Evolutionary conservation across 2,888 invertebrate species (phyloP).

Genomic region (Dasypolia templi): DNA sequence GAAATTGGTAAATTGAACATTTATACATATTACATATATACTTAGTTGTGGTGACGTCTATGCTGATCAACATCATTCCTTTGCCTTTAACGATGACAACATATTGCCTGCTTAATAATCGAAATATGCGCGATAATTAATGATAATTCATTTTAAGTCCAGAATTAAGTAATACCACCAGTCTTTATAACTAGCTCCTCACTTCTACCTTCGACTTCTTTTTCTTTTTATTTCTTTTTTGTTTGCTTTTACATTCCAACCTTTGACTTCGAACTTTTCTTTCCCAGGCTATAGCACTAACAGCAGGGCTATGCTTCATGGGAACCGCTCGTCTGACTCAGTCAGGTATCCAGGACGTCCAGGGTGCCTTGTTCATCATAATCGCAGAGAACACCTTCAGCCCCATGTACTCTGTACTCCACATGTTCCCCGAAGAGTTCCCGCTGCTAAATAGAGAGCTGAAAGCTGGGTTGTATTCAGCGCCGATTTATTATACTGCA

Average conservation of each 20-base stretch:
- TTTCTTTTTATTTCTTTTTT: too few relatives aligned
- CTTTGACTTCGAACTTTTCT: neutral
- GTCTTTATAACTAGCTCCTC: neutral
- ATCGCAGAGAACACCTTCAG: constrained; percentile 97
- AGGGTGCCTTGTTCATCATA: constrained; percentile 96
- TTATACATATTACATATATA: neutral
- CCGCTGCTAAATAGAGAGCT: constrained; percentile 95
- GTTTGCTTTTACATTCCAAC: too few relatives aligned
- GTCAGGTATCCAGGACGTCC: constrained; percentile 96
- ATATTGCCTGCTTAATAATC: neutral
- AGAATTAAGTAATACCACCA: neutral
- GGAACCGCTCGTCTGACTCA: constrained; percentile 94
- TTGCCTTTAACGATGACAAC: neutral
- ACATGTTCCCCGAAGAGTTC: constrained; percentile 95
- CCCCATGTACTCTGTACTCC: constrained; percentile 97
- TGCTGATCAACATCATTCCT: neutral
- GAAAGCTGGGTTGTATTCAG: constrained; percentile 95
- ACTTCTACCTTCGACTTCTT: too few relatives aligned
- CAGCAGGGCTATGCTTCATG: constrained; percentile 96
- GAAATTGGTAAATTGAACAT: constrained; percentile 93
- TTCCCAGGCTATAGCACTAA: constrained; percentile 92
- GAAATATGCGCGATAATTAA: neutral
- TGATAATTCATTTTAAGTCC: neutral
- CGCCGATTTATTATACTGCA: constrained; percentile 95
- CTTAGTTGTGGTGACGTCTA: neutral